These are phyloP conservation scores for Phrixothrix hirtus DNA, from an alignment of 2,888 invertebrate species.

Conservation along the genomic window DNA sequence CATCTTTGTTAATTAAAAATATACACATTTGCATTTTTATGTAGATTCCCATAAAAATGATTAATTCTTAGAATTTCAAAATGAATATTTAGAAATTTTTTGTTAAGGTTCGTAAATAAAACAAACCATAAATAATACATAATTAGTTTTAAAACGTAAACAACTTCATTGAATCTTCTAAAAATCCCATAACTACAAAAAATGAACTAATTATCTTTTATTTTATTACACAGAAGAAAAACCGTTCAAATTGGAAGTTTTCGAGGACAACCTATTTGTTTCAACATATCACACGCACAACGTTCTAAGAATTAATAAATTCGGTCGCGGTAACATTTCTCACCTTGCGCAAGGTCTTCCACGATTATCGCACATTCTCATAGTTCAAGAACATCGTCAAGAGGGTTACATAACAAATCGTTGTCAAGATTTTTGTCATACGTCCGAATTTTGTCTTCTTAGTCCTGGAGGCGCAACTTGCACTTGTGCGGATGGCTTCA, in stretches of 20 bases:
- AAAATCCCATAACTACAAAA: no score
- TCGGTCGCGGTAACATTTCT: conserved; percentile 62
- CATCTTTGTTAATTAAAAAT: no score
- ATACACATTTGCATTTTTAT: no score
- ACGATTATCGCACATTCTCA: conserved; percentile 66
- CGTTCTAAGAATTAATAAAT: conserved; percentile 69
- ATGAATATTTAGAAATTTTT: no score
- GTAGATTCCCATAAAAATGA: no score
- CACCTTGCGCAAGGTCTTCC: conserved; percentile 61
- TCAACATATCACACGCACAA: conserved; percentile 66
- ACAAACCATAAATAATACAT: no score
- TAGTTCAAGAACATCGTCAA: conserved; percentile 70
- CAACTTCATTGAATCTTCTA: no score
- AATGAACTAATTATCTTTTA: neutral
- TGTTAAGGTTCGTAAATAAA: no score
- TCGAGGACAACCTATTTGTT: conserved; percentile 72
- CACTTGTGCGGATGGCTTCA: conserved; percentile 52
- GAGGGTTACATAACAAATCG: conserved; percentile 63
- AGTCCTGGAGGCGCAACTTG: conserved; percentile 51
- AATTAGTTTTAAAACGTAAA: no score
- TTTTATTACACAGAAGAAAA: conserved; percentile 56
- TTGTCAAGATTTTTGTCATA: conserved; percentile 65
- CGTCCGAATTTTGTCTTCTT: conserved; percentile 63
- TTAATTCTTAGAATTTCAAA: no score
- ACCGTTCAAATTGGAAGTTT: conserved; percentile 73